Evolutionary conservation across 2,797 vertebrate species (phyloP), one percentile per base, ranked within the genome.

Genomic region (Diplodus puntazzo): DNA sequence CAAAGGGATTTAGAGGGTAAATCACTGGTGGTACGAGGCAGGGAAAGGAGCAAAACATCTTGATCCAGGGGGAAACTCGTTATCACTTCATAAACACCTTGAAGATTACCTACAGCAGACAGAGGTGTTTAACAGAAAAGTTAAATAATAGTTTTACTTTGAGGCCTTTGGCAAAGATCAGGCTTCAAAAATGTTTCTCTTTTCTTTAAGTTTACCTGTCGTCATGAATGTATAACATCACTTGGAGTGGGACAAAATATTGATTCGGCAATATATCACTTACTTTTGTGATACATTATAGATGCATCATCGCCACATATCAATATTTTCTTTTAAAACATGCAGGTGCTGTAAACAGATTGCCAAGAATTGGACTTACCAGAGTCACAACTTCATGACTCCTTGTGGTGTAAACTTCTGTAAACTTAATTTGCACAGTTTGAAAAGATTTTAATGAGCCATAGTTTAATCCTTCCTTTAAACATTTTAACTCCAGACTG

Each of bases 1-100:
- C 90, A 87, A 62, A 72, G 91, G 90, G 80, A 82, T 69, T 83
- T 49, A 46, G 76, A 79, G 84, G 75, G 66, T 17, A 69, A 43
- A 57, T 48, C 62, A 57, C 34, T 50, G 45, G 57, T 53, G 78
- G 48, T 34, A 46, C 12, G 12, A 57, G 58, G 57, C 58, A 48
- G 63, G 42, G 50, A 65, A 75, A 48, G n/a, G 50, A 86, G 43
- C 77, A 71, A 82, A 87, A 90, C 87, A 89, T 67, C 1, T 6
- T 4, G 39, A 43, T 87, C 61, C 64, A 4, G 18, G 84, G 79
- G 87, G 64, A 71, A 64, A 46, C 11, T 53, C 52, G 49, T 64
- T 54, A 77, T 60, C 67, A 55, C 63, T 65, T 77, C 73, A 82
- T 77, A 39, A 89, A 86, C 82, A 86, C 72, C 59, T 81, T 58